Base-by-base conservation (phyloP, 2,797 vertebrate species). In the Siniperca scherzeri region DNA sequence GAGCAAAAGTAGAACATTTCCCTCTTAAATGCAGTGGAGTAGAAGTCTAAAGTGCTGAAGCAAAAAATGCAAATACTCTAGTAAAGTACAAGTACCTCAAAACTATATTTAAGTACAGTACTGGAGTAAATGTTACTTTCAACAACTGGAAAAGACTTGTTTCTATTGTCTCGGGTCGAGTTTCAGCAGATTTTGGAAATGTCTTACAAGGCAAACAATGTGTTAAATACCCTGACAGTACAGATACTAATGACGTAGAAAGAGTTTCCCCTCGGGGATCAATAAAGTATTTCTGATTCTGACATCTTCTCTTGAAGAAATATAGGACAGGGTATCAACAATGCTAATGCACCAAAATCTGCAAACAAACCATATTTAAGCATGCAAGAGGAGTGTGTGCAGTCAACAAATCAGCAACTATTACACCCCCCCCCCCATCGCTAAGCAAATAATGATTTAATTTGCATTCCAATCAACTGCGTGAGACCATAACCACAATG, bases 391-490 rank as follows among this genome's bases (percentile, higher is more conserved):
- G 42, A 27, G 7, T 57, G 42, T 55, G 46, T 77, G 25, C 8
- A 62, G 67, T 70, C 66, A 74, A 77, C 80, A 77, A 74, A 74
- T 84, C 75, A 33, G 77, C 65, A 44, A 12, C 70, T 48, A 53
- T 67, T 46, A 67, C 55, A 38, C 36, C 62, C 62, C 22, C 7
- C 21, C 22, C 7, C 5, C 46, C 80, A 77, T 59, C 83, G 55
- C 75, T 74, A 46, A 53, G 80, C 70, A 76, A 85, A 84, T 70
- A 71, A 70, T 7, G 59, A 72, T 64, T 67, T 25, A 56, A 84
- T 87, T 80, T 88, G 82, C 71, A 91, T 77, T 79, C 69, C 83
- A 87, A 82, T 86, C 81, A 87, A 78, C 70, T 13, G 44, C 16
- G 14, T 22, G 0, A 22, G 67, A 67, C 65, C 64, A 82, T 56